Conservation (phyloP, 2,113 vertebrate species). For the Gymnarchus niloticus region DNA sequence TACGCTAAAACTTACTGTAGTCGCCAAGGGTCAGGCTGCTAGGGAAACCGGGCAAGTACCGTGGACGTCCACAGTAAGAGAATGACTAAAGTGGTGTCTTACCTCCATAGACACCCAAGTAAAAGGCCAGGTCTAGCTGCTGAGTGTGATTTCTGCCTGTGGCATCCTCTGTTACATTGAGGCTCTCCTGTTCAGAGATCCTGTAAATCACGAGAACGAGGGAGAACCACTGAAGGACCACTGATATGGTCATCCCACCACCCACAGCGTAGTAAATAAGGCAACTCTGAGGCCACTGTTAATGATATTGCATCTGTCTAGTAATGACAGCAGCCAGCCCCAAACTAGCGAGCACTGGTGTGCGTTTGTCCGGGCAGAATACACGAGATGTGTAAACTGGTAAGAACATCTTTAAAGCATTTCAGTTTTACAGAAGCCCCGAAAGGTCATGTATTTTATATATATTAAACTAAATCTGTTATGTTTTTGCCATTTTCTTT, state of each 20-base stretch:
- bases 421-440: too few species aligned
- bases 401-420: too few species aligned
- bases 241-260: slow-evolving; percentile 23
- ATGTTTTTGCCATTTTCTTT: too few species aligned
- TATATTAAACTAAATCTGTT: too few species aligned
- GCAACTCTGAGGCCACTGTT: too few species aligned
- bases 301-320: background rate
- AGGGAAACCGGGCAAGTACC: background rate
- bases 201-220: slow-evolving; percentile 44
- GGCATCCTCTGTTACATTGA: slow-evolving; percentile 18
- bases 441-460: too few species aligned
- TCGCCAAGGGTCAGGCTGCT: background rate
- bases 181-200: slow-evolving; percentile 54
- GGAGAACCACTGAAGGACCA: slow-evolving; percentile 16
- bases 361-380: background rate
- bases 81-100: slow-evolving; percentile 2
- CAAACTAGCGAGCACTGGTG: background rate
- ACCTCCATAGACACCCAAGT: slow-evolving; percentile 87
- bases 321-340: background rate
- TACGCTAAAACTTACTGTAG: background rate
- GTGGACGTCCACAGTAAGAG: background rate
- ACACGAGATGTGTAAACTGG: background rate
- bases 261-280: background rate
- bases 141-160: slow-evolving; percentile 39
- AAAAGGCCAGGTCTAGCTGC: slow-evolving; percentile 65